Percentiles rank a stretch among this genome's conserved stretches.
phyloP scores from a whole-genome alignment of 1,140 invertebrate genomes.

The Drosophila parvula region DNA sequence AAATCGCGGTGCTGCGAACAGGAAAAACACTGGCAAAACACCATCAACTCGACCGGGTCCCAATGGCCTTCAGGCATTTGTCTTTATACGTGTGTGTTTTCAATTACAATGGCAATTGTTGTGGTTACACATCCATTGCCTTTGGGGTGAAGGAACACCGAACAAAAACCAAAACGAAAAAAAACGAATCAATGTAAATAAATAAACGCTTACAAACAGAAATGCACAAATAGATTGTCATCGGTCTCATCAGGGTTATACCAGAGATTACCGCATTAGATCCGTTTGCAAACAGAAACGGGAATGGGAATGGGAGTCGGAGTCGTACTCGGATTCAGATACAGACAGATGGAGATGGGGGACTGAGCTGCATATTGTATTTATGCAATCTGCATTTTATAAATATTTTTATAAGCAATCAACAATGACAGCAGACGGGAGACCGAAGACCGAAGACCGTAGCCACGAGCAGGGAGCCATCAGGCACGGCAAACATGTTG shows the following conservation, averaged over 20 bases:
- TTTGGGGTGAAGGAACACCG: constrained; percentile 1
- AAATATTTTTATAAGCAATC: constrained; percentile 78
- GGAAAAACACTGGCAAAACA: constrained; percentile 50
- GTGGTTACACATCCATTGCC: constrained; percentile 65
- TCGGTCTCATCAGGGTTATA: constrained; percentile 48
- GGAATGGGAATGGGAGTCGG: not conserved
- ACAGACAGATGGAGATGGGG: constrained; percentile 10
- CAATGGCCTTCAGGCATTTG: constrained; percentile 41
- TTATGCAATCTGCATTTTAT: constrained; percentile 80
- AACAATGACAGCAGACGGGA: constrained; percentile 60
- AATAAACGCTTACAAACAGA: constrained; percentile 69
- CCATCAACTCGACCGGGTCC: constrained; percentile 42
- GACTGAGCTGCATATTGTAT: constrained; percentile 51
- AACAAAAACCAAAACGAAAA: constrained; percentile 9
- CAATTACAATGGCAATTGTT: constrained; percentile 80
- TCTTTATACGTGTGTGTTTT: constrained; percentile 54
- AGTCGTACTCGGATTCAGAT: constrained; percentile 6
- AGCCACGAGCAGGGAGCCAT: constrained; percentile 4
- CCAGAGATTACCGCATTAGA: constrained; percentile 60
- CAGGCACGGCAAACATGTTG: constrained; percentile 59
- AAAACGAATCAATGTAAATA: constrained; percentile 75
- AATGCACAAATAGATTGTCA: constrained; percentile 65
- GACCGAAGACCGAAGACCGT: constrained; percentile 2
- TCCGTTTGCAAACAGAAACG: constrained; percentile 8
- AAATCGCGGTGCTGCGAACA: constrained; percentile 66